A percentile compares a stretch with the other conserved stretches of the same genome.
phyloP scores from a whole-genome alignment of 2,797 vertebrate species.

The Crypturellus tataupa region DNA sequence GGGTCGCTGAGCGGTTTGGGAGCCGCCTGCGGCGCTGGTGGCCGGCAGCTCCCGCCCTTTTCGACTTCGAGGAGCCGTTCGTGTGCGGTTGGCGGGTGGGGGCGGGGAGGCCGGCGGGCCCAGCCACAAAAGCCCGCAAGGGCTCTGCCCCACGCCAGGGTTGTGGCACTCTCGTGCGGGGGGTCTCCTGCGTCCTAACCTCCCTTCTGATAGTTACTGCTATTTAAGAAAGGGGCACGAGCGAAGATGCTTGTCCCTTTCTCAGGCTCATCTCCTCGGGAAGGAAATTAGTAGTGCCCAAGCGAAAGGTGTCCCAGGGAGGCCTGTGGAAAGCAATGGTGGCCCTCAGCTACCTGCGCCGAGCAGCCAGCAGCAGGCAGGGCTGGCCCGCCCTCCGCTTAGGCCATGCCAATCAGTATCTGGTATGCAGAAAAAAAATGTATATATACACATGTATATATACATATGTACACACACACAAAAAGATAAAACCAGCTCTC shows the following conservation, averaged over 20 bases:
- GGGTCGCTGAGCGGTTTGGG: no score
- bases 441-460: no score
- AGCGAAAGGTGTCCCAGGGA: neutral
- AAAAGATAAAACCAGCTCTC: neutral
- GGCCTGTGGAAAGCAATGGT: neutral
- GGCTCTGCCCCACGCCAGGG: no score
- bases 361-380: neutral
- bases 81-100: no score
- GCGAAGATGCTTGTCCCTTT: neutral
- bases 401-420: rapidly evolving
- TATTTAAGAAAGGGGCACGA: neutral
- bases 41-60: no score
- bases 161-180: no score
- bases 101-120: no score
- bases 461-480: no score
- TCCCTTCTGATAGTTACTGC: no score
- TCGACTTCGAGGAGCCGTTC: no score
- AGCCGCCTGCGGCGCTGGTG: no score
- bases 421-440: neutral
- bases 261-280: neutral
- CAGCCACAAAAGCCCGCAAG: no score
- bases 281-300: rapidly evolving
- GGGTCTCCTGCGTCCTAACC: rapidly evolving
- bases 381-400: rapidly evolving
- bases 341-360: neutral